Base-by-base conservation (phyloP, 2,797 vertebrate species). In the Melanotaenia boesemani region DNA sequence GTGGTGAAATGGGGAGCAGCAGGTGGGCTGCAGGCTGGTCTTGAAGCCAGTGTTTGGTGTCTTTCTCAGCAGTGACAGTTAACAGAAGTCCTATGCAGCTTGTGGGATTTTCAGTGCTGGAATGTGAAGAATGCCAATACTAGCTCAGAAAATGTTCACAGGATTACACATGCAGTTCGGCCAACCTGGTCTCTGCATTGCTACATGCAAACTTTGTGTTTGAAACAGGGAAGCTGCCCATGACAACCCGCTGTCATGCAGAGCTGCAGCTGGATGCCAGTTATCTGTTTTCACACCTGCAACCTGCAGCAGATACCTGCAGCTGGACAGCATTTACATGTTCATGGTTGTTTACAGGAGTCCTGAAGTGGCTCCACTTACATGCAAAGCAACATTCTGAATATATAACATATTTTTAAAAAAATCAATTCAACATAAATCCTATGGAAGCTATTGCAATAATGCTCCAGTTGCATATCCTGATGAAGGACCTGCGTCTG, bases 81-180 rank as follows among this genome's bases (percentile, higher is more conserved):
- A 44, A 16, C 1, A 26, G 6, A 39, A 2, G 18, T 58, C 32
- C 26, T n/a, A 26, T 13, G 46, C 46, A 7, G 13, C 36, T 66
- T 72, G 70, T 59, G 73, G 77, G 82, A 86, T 72, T 77, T 76
- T 81, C 69, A 34, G 28, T 34, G 48, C 58, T 30, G 86, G 85
- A 88, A 91, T 90, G 77, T 79, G 71, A 79, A 54, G 76, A 87
- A 89, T 87, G 85, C 81, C 72, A 83, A 75, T 61, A 82, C 66
- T 58, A 83, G 83, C 76, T 81, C 1, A 76, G 79, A 78, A 77
- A 57, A 1, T 0, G 34, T 63, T 54, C 2, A 20, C 78, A 67
- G 72, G 86, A 86, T 85, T 82, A 81, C 1, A 66, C 83, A 71
- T 65, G 85, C 68, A 0, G 48, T 71, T 37, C 12, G 0, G 37